phyloP scores from a whole-genome alignment of 2,888 invertebrate species.

The Andrena haemorrhoa region DNA sequence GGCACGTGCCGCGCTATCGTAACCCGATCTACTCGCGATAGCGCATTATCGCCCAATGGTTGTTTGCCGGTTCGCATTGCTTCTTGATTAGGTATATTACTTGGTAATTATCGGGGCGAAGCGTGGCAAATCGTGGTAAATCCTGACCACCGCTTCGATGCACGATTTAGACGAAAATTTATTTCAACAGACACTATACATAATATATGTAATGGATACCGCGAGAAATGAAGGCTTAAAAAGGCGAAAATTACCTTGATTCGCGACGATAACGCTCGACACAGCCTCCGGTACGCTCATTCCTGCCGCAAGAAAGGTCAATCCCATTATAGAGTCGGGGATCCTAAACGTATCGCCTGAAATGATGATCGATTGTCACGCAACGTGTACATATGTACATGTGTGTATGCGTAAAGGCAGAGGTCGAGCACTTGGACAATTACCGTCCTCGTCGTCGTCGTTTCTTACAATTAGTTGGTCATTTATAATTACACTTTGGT shows the following conservation, averaged over 20 bases:
- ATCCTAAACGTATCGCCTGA: slow-evolving; percentile 91
- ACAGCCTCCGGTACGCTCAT: slow-evolving; percentile 95
- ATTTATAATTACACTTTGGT: too few relatives aligned
- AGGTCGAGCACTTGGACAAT: too few relatives aligned
- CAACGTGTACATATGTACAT: neutral
- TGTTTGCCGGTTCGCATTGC: slow-evolving; percentile 22
- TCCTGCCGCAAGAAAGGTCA: slow-evolving; percentile 94
- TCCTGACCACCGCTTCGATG: neutral
- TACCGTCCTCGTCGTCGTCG: too few relatives aligned
- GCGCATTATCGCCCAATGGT: slow-evolving; percentile 30
- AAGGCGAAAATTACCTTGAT: slow-evolving; percentile 87
- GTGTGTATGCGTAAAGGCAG: neutral
- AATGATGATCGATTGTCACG: slow-evolving; percentile 49
- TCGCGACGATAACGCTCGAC: slow-evolving; percentile 93
- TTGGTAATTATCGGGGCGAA: neutral
- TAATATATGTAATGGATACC: neutral
- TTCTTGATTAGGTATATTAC: neutral
- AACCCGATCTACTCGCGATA: slow-evolving; percentile 15
- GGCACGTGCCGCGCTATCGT: slow-evolving; percentile 17
- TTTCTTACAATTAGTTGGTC: too few relatives aligned
- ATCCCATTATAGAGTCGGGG: slow-evolving; percentile 94
- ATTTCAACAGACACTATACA: neutral
- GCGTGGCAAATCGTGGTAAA: neutral
- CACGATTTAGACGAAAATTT: neutral
- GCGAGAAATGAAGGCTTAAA: neutral